Percentiles rank a stretch among this genome's conserved stretches.
These are phyloP conservation scores for Mycetomoellerius zeteki DNA, from an alignment of 1,140 invertebrate genomes.

Conservation along the genomic window DNA sequence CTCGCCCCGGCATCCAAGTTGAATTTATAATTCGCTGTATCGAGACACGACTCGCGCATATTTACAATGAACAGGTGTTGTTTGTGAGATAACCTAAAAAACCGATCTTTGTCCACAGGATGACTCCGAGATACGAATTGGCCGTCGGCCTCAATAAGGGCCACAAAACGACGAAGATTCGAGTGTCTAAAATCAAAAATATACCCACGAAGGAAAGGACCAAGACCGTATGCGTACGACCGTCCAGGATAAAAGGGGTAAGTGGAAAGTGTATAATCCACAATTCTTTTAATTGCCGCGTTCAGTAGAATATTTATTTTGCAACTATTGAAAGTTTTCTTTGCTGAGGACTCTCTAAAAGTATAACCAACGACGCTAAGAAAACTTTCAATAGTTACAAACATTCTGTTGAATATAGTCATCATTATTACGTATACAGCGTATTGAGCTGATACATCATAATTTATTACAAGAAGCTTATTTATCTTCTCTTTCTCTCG, in stretches of 20 bases:
- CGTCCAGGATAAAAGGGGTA: constrained; percentile 96
- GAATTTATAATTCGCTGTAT: constrained; percentile 53
- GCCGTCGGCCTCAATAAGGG: constrained; percentile 97
- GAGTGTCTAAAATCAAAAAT: constrained; percentile 90
- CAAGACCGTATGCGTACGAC: constrained; percentile 91
- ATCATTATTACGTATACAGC: not conserved
- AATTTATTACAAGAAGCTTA: not conserved
- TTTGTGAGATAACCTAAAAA: constrained; percentile 47
- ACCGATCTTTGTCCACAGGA: constrained; percentile 64
- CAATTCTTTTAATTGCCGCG: too few relatives aligned
- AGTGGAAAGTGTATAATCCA: constrained; percentile 82
- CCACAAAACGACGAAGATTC: constrained; percentile 97
- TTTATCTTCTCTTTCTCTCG: not conserved
- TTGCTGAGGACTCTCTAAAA: too few relatives aligned
- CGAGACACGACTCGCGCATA: not conserved
- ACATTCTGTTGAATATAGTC: too few relatives aligned
- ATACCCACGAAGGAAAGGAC: constrained; percentile 90
- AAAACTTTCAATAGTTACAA: too few relatives aligned
- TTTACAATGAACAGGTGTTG: constrained; percentile 27
- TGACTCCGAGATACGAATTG: constrained; percentile 91
- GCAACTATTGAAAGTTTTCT: too few relatives aligned
- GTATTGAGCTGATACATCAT: not conserved
- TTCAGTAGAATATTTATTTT: too few relatives aligned
- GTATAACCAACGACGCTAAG: too few relatives aligned
- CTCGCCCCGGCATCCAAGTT: not conserved